phyloP scores from a whole-genome alignment of 1,140 invertebrate species.

The Steinernema khuongi region DNA sequence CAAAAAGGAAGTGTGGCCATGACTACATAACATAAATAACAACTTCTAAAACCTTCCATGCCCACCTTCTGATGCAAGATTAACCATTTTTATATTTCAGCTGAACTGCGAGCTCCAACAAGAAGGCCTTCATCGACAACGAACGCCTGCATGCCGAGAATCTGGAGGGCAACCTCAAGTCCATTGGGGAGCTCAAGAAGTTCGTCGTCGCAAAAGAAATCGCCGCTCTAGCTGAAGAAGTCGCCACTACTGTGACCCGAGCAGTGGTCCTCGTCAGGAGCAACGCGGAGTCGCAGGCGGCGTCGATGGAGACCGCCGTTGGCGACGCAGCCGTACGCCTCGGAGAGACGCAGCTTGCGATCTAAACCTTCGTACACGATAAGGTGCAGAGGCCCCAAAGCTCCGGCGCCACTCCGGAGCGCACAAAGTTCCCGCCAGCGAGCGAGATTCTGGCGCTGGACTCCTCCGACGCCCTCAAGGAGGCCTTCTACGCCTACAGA shows the following conservation, averaged over 20 bases:
- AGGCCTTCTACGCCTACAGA: background rate
- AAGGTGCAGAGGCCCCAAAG: background rate
- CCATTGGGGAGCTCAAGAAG: too few species aligned
- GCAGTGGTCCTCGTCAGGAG: background rate
- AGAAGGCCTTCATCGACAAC: too few species aligned
- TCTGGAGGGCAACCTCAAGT: too few species aligned
- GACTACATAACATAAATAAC: too few species aligned
- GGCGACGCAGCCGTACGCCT: background rate
- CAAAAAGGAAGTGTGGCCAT: too few species aligned
- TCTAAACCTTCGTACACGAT: background rate
- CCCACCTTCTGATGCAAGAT: too few species aligned
- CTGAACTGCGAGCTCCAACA: too few species aligned
- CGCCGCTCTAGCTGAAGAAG: background rate
- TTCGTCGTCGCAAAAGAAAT: too few species aligned
- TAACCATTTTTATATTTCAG: too few species aligned
- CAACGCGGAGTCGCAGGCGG: background rate
- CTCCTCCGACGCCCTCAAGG: background rate
- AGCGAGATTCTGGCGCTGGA: background rate
- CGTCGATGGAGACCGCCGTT: background rate
- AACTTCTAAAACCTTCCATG: too few species aligned
- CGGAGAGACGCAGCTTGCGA: background rate
- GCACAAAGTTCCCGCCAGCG: background rate
- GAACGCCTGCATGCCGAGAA: too few species aligned
- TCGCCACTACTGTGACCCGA: background rate
- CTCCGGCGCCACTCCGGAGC: background rate